Evolutionary conservation across 2,113 vertebrate species (phyloP).

Genomic region (Theristicus caerulescens): DNA sequence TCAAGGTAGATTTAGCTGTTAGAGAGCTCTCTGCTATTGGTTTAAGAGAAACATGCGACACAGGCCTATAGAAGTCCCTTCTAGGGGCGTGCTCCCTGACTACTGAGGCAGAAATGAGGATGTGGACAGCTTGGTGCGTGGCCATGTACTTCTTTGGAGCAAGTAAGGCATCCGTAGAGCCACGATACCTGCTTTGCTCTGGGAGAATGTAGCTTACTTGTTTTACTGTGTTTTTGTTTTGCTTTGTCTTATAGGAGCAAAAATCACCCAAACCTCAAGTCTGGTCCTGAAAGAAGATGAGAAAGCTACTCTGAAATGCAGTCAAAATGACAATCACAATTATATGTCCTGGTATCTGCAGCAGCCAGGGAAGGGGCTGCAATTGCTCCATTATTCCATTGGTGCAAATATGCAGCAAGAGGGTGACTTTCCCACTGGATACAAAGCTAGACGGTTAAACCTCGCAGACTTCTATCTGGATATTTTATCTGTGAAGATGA

Average conservation of each 20-base stretch:
- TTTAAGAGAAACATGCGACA: background rate
- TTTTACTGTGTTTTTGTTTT: background rate
- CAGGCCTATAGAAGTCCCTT: background rate
- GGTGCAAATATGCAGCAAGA: rapidly evolving
- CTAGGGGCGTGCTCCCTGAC: background rate
- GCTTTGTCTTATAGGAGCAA: background rate
- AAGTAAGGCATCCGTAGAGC: constrained; percentile 1
- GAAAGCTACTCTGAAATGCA: constrained; percentile 14
- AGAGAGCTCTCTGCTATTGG: background rate
- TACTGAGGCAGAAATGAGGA: background rate
- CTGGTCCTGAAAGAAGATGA: background rate
- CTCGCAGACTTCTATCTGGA: background rate
- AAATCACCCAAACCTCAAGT: constrained; percentile 16
- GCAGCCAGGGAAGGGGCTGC: background rate
- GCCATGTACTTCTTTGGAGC: constrained; percentile 24
- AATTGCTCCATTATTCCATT: background rate
- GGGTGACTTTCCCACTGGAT: background rate
- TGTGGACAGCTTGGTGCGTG: background rate
- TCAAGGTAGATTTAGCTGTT: background rate
- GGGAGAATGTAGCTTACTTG: background rate
- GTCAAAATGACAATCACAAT: background rate
- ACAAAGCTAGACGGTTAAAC: background rate
- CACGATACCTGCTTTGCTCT: background rate
- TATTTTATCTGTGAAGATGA: constrained; percentile 2
- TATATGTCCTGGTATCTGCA: constrained; percentile 46